A percentile compares a stretch with the other conserved stretches of the same genome.
These are phyloP conservation scores for Strigamia crassipes DNA, from an alignment of 2,888 invertebrate genomes.

Conservation along the genomic window DNA sequence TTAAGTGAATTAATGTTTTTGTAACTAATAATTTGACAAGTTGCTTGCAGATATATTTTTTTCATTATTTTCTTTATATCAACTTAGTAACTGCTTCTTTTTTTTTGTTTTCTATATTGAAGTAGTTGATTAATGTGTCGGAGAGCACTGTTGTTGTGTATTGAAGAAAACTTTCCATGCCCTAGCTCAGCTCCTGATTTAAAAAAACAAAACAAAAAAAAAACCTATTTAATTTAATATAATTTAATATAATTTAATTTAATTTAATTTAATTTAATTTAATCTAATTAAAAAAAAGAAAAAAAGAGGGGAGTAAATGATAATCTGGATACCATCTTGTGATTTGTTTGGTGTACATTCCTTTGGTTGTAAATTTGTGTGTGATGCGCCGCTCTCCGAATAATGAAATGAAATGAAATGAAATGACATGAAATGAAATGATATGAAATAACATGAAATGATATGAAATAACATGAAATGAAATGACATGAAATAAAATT, in stretches of 20 bases:
- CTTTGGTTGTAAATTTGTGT: background rate
- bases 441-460: too few species aligned
- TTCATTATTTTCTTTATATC: background rate
- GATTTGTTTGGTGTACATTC: background rate
- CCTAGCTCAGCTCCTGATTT: constrained; percentile 39
- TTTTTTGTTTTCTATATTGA: background rate
- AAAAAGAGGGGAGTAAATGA: background rate
- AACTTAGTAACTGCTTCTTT: background rate
- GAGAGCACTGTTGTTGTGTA: constrained; percentile 19
- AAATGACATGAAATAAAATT: too few species aligned
- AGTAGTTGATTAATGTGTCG: constrained; percentile 7
- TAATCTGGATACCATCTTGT: constrained; percentile 33
- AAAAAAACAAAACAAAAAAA: background rate
- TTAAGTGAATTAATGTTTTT: too few species aligned
- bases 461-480: too few species aligned
- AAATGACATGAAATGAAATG: too few species aligned
- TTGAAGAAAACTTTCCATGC: constrained; percentile 43
- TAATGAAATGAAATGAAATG: too few species aligned
- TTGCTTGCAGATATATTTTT: background rate
- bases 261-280: background rate
- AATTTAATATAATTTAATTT: background rate
- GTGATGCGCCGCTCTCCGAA: constrained; percentile 36
- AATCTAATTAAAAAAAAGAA: background rate
- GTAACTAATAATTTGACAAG: background rate
- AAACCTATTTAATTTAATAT: background rate